Base-by-base conservation (phyloP, 2,888 invertebrate genomes). In the Drosophila tripunctata region DNA sequence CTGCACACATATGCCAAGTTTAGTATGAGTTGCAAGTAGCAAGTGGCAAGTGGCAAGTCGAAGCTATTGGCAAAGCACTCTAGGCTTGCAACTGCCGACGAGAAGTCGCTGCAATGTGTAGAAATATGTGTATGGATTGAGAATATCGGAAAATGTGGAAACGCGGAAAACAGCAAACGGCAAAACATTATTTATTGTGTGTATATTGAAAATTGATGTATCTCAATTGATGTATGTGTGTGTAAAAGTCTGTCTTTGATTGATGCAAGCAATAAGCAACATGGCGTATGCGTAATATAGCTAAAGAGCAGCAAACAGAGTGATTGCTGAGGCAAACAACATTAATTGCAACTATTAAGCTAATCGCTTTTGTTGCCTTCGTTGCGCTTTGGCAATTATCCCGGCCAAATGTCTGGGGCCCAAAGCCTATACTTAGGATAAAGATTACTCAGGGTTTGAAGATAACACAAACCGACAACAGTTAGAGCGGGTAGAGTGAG, bases 271-370 rank as follows among this genome's bases (percentile, higher is more conserved):
- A 47, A 71, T 67, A 80, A 48, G 60, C 75, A 64, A 66, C 63
- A 40, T 54, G 78, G 67, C 77, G 72, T 58, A 72, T 67, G 31
- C 67, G 63, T 67, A 76, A 75, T 58, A 21, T 38, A 47, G 45
- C 40, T 24, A 22, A 8, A 56, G 64, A 58, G n/a, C 52, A 66
- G n/a, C 50, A 58, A 63, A 56, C 64, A 43, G 51, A 68, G 56
- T 56, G 61, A 68, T 58, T 50, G 40, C 44, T 43, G 14, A 58
- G 61, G 55, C 78, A 51, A 47, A 50, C 60, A 55, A 55, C 78
- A 77, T 83, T 86, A 86, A 81, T 84, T 65, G 58, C 67, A 64
- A 72, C 78, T 65, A 87, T 81, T 87, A 80, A 80, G 69, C 85
- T 87, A 81, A 87, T 87, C 76, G 78, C 63, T 61, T 63, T 69